phyloP scores from a whole-genome alignment of 2,113 vertebrate genomes.

The Oncorhynchus tshawytscha region DNA sequence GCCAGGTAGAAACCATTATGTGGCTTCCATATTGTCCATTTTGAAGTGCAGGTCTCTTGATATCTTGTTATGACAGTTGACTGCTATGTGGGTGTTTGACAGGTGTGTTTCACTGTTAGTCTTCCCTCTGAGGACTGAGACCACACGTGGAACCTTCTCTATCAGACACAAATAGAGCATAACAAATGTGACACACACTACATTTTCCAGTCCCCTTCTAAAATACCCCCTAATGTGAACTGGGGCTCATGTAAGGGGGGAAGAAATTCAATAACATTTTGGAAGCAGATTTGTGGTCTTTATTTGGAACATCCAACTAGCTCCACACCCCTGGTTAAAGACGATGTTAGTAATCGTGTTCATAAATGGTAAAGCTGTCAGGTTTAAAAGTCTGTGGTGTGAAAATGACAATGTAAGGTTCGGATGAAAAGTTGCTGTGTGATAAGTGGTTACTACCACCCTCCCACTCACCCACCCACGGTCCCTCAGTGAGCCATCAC shows the following conservation, averaged over 20 bases:
- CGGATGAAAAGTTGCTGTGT: conserved; percentile 8
- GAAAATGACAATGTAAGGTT: conserved; percentile 28
- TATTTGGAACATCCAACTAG: background rate
- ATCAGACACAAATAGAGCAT: no score
- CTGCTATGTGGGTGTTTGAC: no score
- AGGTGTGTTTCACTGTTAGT: no score
- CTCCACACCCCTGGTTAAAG: background rate
- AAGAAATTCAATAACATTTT: background rate
- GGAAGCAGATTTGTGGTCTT: no score
- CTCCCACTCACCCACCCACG: no score
- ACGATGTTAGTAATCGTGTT: background rate
- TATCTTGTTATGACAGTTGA: background rate
- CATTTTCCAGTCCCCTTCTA: background rate
- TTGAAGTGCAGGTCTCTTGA: background rate
- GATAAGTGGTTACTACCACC: conserved; percentile 26
- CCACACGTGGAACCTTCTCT: no score
- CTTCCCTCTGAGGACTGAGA: no score
- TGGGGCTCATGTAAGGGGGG: background rate
- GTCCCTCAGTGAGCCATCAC: background rate
- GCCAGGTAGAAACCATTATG: background rate
- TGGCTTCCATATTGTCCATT: background rate
- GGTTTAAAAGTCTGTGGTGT: background rate
- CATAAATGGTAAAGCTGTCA: conserved; percentile 16
- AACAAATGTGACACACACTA: no score
- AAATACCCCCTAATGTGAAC: no score